Conservation (phyloP, 1,140 invertebrate genomes). For the Laupala kohalensis region DNA sequence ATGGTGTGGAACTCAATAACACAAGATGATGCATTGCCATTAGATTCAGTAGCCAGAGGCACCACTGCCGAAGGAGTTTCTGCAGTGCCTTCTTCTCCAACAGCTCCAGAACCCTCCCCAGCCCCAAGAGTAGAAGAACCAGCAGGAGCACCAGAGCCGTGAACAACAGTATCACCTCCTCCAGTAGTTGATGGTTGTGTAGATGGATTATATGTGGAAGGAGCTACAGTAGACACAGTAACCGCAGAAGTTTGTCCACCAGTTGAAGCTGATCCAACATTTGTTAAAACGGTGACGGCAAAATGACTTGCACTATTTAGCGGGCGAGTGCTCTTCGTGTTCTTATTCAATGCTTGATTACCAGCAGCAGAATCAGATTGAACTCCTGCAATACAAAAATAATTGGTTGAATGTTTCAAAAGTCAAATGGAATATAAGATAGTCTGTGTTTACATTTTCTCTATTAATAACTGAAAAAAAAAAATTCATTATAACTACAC, state of each 20-base stretch:
- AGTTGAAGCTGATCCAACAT: background rate
- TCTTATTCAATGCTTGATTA: background rate
- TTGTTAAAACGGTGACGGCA: too few relatives aligned
- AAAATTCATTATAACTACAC: too few relatives aligned
- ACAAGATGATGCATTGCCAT: slow-evolving; percentile 60
- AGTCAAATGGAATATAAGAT: too few relatives aligned
- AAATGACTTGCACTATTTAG: too few relatives aligned
- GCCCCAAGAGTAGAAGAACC: background rate
- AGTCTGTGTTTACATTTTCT: too few relatives aligned
- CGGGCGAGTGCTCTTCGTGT: background rate
- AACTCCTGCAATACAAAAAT: too few relatives aligned
- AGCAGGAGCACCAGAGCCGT: slow-evolving; percentile 9
- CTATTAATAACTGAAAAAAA: too few relatives aligned
- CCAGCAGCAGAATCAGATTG: background rate
- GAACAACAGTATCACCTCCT: slow-evolving; percentile 17
- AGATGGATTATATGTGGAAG: background rate
- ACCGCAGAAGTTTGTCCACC: slow-evolving; percentile 19
- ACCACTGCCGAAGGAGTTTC: background rate
- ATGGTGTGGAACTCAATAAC: slow-evolving; percentile 77
- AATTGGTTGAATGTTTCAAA: too few relatives aligned
- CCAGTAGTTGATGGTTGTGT: slow-evolving; percentile 25
- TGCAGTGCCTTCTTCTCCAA: background rate
- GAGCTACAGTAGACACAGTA: slow-evolving; percentile 24
- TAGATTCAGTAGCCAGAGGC: slow-evolving; percentile 20
- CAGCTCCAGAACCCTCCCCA: background rate